Evolutionary conservation across 1,140 invertebrate species (phyloP).

Genomic region (Drosophila saltans): DNA sequence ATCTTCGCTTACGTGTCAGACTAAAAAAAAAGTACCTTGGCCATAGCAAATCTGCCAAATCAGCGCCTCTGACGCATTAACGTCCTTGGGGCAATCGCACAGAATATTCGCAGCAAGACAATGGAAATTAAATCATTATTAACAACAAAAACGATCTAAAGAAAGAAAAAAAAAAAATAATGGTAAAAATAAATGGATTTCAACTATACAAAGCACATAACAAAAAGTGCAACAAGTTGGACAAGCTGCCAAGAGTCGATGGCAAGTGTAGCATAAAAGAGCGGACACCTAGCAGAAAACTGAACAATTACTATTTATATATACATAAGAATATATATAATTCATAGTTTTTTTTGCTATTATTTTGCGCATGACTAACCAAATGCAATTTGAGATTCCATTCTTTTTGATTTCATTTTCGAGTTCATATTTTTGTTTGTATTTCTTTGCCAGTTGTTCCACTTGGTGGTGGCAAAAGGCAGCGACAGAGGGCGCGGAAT

Average conservation of each 20-base stretch:
- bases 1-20: background rate
- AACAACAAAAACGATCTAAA: slow-evolving; percentile 57
- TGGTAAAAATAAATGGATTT: background rate
- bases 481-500: slow-evolving; percentile 15
- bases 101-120: slow-evolving; percentile 57
- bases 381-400: slow-evolving; percentile 80
- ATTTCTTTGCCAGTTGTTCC: slow-evolving; percentile 60
- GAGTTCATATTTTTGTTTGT: slow-evolving; percentile 20
- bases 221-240: slow-evolving; percentile 38
- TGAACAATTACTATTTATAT: slow-evolving; percentile 61
- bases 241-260: slow-evolving; percentile 34
- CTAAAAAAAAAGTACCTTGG: background rate
- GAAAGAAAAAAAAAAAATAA: slow-evolving; percentile 13
- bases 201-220: slow-evolving; percentile 6
- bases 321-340: slow-evolving; percentile 12
- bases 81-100: slow-evolving; percentile 55
- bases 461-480: slow-evolving; percentile 32
- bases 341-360: slow-evolving; percentile 36
- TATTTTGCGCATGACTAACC: slow-evolving; percentile 80
- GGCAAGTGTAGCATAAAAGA: slow-evolving; percentile 72
- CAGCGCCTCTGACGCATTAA: slow-evolving; percentile 61
- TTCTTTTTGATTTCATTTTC: slow-evolving; percentile 59
- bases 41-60: slow-evolving; percentile 41
- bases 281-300: slow-evolving; percentile 41
- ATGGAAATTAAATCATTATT: slow-evolving; percentile 77